phyloP scores from a whole-genome alignment of 2,113 vertebrate species.

The Pluvianellus socialis region DNA sequence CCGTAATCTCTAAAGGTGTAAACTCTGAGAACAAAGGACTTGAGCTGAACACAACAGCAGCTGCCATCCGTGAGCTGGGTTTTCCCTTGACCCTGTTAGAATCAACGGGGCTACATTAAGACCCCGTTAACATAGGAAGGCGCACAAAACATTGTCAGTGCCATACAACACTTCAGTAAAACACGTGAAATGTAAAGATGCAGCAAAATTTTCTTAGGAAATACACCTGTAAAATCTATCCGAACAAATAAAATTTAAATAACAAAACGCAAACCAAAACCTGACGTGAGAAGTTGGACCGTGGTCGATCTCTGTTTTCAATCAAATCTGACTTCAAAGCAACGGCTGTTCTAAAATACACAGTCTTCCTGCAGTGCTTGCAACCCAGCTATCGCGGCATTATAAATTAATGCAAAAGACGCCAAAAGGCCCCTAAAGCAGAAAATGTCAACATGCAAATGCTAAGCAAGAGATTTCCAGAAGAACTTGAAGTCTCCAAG shows the following conservation, averaged over 20 bases:
- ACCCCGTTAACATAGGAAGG: background rate
- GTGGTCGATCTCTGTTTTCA: background rate
- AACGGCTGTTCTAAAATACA: background rate
- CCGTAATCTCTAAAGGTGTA: background rate
- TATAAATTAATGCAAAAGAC: slow-evolving; percentile 1
- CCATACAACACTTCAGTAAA: background rate
- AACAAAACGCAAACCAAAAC: background rate
- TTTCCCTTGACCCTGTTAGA: background rate
- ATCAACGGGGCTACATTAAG: background rate
- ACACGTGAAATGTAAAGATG: background rate
- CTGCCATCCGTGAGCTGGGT: background rate
- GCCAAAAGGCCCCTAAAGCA: background rate
- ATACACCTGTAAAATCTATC: background rate
- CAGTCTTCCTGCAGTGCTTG: background rate
- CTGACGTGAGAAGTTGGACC: background rate
- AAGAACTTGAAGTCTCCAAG: background rate
- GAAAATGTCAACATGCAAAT: background rate
- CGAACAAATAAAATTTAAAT: background rate
- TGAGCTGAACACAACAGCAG: background rate
- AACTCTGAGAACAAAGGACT: background rate
- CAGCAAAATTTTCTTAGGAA: background rate
- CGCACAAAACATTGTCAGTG: background rate
- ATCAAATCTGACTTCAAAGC: background rate
- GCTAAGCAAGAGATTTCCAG: background rate
- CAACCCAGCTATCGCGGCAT: background rate